Evolutionary conservation across 2,888 invertebrate genomes (phyloP), one percentile per base, ranked within the genome.

Genomic region (Urechis unicinctus): DNA sequence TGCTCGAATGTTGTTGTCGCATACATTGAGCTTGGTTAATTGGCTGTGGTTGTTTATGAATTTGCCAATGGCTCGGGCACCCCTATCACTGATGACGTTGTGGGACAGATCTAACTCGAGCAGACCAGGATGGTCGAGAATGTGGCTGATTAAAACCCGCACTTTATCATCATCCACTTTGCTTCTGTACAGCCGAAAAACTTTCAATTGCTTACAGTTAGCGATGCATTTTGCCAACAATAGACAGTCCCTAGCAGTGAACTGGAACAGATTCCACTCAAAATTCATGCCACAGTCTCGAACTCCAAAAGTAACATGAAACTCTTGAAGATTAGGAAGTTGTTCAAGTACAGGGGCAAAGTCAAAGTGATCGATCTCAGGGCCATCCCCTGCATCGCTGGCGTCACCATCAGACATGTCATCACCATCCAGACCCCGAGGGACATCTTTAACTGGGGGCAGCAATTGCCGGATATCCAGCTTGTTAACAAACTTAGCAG

Each of bases 211-310:
- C 62, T 73, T 74, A 56, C 69, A 70, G 29, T 63, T 62, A 24
- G 75, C 73, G n/a, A 78, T 66, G 64, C 73, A 71, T 62, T 77
- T 74, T 22, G 77, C 69, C 44, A 79, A 63, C 57, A 71, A 72
- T 44, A 74, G 64, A 58, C 78, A 78, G 67, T 79, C 79, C 56
- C 71, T 62, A 24, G 74, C 72, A 30, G 78, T 79, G 61, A 79
- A 78, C 62, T 78, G 73, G 60, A 78, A 79, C 48, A 79, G 61
- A 56, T 69, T 73, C 79, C 79, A 79, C 55, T 78, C 78, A 68
- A 79, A 79, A 64, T 79, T 79, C 78, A 79, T 78, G 22, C 79
- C 79, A 66, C 78, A 78, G 63, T 78, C 74, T 52, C 64, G 66
- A 1, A 79, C 77, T 44, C 77, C 74, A 61, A 75, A 79, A 13